phyloP scores from a whole-genome alignment of 23 tunicate species.

The Halocynthia roretzi region DNA sequence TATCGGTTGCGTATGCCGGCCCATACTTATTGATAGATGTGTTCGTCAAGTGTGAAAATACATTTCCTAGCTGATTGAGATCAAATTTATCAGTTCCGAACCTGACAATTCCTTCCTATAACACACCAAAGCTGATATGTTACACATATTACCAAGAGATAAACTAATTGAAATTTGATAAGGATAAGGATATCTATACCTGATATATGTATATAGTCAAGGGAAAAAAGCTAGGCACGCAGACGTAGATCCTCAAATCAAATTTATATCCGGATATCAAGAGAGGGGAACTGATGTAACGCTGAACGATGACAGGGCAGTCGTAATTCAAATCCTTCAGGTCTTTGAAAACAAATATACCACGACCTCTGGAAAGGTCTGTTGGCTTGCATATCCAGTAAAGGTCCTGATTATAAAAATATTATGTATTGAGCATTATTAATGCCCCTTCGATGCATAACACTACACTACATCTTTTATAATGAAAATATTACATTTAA shows the following conservation, averaged over 20 bases:
- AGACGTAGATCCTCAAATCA: slow-evolving; percentile 79
- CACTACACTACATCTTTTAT: neutral
- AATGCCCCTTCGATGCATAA: no score
- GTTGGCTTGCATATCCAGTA: slow-evolving; percentile 94
- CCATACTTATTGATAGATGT: slow-evolving; percentile 90
- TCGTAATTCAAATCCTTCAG: slow-evolving; percentile 75
- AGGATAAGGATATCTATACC: slow-evolving; percentile 8
- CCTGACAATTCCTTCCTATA: slow-evolving; percentile 77
- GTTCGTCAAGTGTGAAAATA: slow-evolving; percentile 80
- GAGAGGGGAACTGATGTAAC: slow-evolving; percentile 65
- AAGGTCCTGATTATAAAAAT: slow-evolving; percentile 23
- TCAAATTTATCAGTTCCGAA: slow-evolving; percentile 87
- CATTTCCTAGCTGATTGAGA: slow-evolving; percentile 64
- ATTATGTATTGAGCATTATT: no score
- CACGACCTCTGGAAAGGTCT: slow-evolving; percentile 85
- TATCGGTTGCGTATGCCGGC: slow-evolving; percentile 66
- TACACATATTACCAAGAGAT: no score
- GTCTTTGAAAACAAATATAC: slow-evolving; percentile 82
- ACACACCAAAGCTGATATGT: neutral
- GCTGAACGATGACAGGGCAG: slow-evolving; percentile 80
- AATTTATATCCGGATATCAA: slow-evolving; percentile 84
- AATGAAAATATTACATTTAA: neutral
- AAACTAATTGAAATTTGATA: neutral
- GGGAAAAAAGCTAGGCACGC: slow-evolving; percentile 88
- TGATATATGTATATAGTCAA: slow-evolving; percentile 81